Conservation (phyloP, 1,140 invertebrate genomes). For the Micrasema minimum region DNA sequence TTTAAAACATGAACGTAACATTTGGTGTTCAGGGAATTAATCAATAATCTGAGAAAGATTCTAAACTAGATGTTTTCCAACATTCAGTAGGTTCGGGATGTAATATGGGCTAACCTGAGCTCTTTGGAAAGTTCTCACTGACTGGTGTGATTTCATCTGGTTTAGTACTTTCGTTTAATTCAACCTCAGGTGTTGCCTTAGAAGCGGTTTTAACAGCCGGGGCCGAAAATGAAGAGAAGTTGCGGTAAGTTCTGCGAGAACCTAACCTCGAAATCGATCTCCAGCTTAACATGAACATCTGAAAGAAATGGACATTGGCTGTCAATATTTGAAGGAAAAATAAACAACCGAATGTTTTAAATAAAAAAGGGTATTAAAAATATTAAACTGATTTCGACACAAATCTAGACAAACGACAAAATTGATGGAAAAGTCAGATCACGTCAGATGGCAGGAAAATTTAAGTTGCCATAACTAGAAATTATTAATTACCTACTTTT, state of each 20-base stretch:
- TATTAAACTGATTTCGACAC: too few species aligned
- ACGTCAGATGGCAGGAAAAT: too few species aligned
- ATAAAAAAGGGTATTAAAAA: too few species aligned
- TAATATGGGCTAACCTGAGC: conserved; percentile 55
- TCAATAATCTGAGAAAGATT: conserved; percentile 37
- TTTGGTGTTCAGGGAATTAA: conserved; percentile 5
- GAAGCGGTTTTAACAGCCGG: conserved; percentile 58
- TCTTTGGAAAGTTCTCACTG: conserved; percentile 20
- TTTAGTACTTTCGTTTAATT: conserved; percentile 54
- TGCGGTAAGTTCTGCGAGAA: conserved; percentile 57
- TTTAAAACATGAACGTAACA: too few species aligned
- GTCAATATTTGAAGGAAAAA: too few species aligned
- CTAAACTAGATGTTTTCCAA: conserved; percentile 3
- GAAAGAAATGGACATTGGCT: too few species aligned
- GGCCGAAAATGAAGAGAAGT: conserved; percentile 58
- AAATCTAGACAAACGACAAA: too few species aligned
- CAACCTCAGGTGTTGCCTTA: conserved; percentile 54
- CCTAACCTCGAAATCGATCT: conserved; percentile 65
- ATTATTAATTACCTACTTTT: too few species aligned
- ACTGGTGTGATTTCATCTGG: not conserved
- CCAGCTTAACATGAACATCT: conserved; percentile 65
- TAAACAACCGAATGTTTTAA: too few species aligned
- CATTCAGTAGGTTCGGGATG: conserved; percentile 32
- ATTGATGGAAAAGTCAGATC: too few species aligned
- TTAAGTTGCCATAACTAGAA: too few species aligned